A percentile compares a stretch with the other conserved stretches of the same genome.
Evolutionary conservation across 2,113 vertebrate genomes (phyloP).

Genomic region (Melozone crissalis): DNA sequence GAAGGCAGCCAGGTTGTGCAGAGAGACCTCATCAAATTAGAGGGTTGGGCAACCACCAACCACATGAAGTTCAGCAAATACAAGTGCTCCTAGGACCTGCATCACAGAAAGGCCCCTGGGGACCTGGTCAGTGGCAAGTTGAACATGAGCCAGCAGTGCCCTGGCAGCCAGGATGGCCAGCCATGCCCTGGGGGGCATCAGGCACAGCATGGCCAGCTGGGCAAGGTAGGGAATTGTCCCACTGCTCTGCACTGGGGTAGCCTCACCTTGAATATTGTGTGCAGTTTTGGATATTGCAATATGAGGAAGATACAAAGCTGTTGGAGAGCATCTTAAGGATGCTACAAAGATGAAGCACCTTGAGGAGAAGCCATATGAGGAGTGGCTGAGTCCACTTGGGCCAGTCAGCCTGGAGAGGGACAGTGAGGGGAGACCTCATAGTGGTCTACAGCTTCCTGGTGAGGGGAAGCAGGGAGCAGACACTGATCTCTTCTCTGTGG

Average conservation of each 20-base stretch:
- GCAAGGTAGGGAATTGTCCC: not conserved
- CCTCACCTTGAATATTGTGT: not conserved
- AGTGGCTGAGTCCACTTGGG: not conserved
- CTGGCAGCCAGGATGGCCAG: not conserved
- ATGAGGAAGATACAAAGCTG: not conserved
- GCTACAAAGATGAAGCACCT: not conserved
- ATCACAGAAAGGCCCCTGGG: not conserved
- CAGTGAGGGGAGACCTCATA: not conserved
- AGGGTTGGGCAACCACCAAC: not conserved
- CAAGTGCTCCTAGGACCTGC: not conserved
- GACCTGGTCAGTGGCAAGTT: not conserved
- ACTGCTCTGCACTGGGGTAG: not conserved
- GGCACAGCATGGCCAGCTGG: fast-evolving
- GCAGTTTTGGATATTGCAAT: not conserved
- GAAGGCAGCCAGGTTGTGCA: not conserved
- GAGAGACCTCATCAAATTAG: not conserved
- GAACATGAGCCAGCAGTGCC: not conserved
- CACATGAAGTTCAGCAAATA: not conserved
- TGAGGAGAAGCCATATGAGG: not conserved
- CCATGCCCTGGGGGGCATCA: not conserved
- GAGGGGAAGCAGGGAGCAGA: no score
- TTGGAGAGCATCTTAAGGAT: not conserved
- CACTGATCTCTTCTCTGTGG: not conserved
- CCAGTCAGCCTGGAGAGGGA: not conserved
- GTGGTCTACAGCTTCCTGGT: not conserved